Evolutionary conservation across 2,888 invertebrate species (phyloP).

Genomic region (Resseliella maxima): DNA sequence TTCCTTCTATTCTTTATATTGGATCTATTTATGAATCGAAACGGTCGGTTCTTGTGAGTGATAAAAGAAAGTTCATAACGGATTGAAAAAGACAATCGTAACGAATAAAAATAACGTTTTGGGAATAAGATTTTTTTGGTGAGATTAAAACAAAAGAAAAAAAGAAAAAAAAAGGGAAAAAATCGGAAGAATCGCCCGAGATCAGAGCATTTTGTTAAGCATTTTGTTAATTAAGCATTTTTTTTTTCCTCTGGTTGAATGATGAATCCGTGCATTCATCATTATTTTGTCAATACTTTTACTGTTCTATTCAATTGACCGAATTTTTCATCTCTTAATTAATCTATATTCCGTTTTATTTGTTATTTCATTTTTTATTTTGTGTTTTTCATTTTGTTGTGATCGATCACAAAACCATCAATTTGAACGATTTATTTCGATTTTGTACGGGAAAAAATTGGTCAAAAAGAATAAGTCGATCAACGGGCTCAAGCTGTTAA

Average conservation of each 20-base stretch:
- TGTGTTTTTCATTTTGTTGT: no score
- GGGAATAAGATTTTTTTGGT: neutral
- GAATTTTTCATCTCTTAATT: slow-evolving; percentile 51
- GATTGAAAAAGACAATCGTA: neutral
- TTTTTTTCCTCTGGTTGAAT: neutral
- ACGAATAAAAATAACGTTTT: neutral
- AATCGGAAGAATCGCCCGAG: neutral
- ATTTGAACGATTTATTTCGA: slow-evolving; percentile 1
- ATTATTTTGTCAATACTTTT: slow-evolving; percentile 43
- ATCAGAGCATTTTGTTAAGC: neutral
- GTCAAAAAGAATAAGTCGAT: neutral
- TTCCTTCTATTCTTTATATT: neutral
- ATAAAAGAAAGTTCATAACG: slow-evolving; percentile 45
- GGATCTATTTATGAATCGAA: neutral
- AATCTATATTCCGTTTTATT: neutral
- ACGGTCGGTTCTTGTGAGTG: neutral
- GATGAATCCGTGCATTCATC: neutral
- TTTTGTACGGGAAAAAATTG: neutral
- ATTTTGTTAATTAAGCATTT: neutral
- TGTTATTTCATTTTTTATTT: no score
- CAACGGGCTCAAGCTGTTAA: no score
- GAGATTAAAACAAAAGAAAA: no score
- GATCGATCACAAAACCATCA: slow-evolving; percentile 8
- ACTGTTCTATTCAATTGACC: slow-evolving; percentile 44
- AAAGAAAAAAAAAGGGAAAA: no score